These are phyloP conservation scores for Gari tellinella DNA, from an alignment of 2,888 invertebrate species.

Conservation along the genomic window DNA sequence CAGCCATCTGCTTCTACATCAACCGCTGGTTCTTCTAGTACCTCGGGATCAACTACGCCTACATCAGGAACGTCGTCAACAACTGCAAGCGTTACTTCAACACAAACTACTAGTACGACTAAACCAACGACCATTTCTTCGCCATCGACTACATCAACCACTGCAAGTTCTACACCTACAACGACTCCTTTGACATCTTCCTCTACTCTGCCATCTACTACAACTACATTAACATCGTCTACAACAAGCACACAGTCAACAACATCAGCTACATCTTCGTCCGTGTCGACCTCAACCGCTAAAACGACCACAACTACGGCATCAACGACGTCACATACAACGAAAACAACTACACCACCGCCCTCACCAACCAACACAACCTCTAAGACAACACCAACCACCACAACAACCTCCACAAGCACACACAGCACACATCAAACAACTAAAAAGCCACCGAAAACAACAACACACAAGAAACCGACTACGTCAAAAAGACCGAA, in stretches of 20 bases:
- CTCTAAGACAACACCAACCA: not conserved
- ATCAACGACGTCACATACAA: conserved; percentile 21
- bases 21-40: not conserved
- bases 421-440: not conserved
- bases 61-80: conserved; percentile 27
- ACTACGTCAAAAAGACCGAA: too few relatives aligned
- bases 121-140: conserved; percentile 3
- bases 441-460: not conserved
- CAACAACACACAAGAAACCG: too few relatives aligned
- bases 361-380: not conserved
- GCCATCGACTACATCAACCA: conserved; percentile 14
- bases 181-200: conserved; percentile 26
- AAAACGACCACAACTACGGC: conserved; percentile 25
- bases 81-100: conserved; percentile 23
- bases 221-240: not conserved
- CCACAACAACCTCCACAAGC: conserved; percentile 3
- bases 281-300: conserved; percentile 32
- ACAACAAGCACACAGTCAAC: not conserved
- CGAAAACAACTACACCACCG: not conserved
- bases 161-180: conserved; percentile 19
- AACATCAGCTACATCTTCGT: conserved; percentile 14
- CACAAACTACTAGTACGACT: conserved; percentile 21
- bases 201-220: conserved; percentile 14
- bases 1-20: too few relatives aligned
- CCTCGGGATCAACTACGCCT: not conserved